Percentiles rank a stretch among this genome's conserved stretches.
phyloP scores from a whole-genome alignment of 2,113 vertebrate species.

The Progne subis region DNA sequence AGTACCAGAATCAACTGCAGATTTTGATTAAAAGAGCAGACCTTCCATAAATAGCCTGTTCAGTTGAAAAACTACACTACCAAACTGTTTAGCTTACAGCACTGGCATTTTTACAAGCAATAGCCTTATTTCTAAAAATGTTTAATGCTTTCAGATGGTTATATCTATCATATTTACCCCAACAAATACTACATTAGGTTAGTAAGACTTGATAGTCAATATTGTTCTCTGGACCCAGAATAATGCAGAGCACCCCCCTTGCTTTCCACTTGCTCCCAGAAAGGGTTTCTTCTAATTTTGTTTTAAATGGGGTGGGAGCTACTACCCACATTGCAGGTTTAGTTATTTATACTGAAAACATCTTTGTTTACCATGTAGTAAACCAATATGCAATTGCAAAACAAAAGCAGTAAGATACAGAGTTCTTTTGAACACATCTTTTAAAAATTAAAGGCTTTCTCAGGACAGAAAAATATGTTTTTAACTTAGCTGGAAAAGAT shows the following conservation, averaged over 20 bases:
- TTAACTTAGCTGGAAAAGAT: neutral
- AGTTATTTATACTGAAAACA: neutral
- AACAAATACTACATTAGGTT: neutral
- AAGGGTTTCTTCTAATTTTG: neutral
- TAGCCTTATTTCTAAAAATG: neutral
- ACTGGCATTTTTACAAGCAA: neutral
- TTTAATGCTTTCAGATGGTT: neutral
- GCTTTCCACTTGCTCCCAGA: neutral
- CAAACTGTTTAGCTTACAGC: neutral
- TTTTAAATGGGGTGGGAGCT: neutral
- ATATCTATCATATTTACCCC: neutral
- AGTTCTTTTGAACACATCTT: accelerated
- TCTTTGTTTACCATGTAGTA: neutral
- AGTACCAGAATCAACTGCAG: neutral
- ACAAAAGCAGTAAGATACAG: neutral
- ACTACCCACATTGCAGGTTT: neutral
- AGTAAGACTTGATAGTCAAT: neutral
- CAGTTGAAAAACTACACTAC: neutral
- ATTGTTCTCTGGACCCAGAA: neutral
- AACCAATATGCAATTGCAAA: neutral
- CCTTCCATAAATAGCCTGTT: neutral
- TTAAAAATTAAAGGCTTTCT: neutral
- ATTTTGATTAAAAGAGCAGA: neutral
- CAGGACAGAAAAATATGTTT: neutral
- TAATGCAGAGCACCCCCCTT: accelerated